phyloP scores from a whole-genome alignment of 2,888 invertebrate species.

The Bhutanitis thaidina region DNA sequence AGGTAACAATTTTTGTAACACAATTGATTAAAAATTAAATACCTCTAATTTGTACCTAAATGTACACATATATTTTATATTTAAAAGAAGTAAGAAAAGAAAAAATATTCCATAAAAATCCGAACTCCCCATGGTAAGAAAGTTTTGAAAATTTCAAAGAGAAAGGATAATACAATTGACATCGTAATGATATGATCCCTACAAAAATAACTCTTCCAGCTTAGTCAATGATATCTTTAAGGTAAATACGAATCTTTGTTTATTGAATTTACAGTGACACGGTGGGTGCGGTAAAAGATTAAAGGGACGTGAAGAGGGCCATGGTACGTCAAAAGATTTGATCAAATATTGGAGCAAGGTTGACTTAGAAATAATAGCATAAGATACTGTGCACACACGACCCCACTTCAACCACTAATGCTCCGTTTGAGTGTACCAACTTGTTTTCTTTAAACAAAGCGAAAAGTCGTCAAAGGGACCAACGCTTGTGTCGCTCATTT shows the following conservation, averaged over 20 bases:
- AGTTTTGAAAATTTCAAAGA: too few species aligned
- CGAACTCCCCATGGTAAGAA: too few species aligned
- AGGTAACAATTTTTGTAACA: too few species aligned
- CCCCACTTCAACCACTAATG: slow-evolving; percentile 64
- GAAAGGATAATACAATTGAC: too few species aligned
- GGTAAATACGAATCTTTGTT: slow-evolving; percentile 18
- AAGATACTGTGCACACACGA: slow-evolving; percentile 67
- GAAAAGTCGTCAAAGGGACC: slow-evolving; percentile 40
- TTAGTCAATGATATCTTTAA: background rate
- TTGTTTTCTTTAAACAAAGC: slow-evolving; percentile 73
- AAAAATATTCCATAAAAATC: too few species aligned
- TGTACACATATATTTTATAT: too few species aligned
- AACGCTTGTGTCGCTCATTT: slow-evolving; percentile 17
- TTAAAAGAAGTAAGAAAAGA: too few species aligned
- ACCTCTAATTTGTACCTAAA: too few species aligned
- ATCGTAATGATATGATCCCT: too few species aligned
- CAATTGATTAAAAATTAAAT: too few species aligned
- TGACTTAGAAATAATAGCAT: slow-evolving; percentile 77
- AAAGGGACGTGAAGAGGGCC: slow-evolving; percentile 50
- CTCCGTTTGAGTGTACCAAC: slow-evolving; percentile 64
- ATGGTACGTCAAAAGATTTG: slow-evolving; percentile 63
- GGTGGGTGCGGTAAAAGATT: slow-evolving; percentile 64
- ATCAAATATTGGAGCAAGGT: slow-evolving; percentile 66
- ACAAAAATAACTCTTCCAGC: too few species aligned
- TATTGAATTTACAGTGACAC: slow-evolving; percentile 12